Conservation (phyloP, 2,888 invertebrate genomes). For the Leucania comma region DNA sequence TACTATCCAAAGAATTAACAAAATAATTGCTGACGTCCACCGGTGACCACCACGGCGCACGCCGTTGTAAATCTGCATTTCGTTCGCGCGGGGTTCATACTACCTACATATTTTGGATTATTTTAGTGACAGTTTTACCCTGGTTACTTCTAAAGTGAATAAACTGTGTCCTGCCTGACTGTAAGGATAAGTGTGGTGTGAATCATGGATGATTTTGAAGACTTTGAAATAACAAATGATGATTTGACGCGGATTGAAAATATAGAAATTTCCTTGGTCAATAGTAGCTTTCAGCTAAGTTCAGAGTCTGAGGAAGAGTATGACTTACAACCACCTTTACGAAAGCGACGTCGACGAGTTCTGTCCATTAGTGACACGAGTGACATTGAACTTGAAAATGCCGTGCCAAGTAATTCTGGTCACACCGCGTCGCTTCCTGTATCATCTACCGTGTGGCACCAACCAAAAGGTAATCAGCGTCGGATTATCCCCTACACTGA, state of each 20-base stretch:
- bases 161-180: conserved; percentile 4
- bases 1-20: conserved; percentile 16
- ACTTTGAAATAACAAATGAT: neutral
- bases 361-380: conserved; percentile 17
- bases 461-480: conserved; percentile 45
- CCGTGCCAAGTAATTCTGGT: conserved; percentile 22
- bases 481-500: conserved; percentile 39
- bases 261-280: conserved; percentile 28
- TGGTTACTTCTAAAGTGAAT: conserved; percentile 1
- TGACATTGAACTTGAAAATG: conserved; percentile 18
- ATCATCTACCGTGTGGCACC: conserved; percentile 28
- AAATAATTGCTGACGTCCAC: conserved; percentile 1
- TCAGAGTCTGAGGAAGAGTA: conserved; percentile 16
- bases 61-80: conserved; percentile 1
- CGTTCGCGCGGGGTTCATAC: conserved; percentile 4
- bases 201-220: conserved; percentile 4
- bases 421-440: conserved; percentile 8
- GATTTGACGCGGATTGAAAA: conserved; percentile 18
- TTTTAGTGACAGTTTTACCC: neutral
- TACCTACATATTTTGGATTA: too few relatives aligned
- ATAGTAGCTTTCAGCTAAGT: conserved; percentile 26
- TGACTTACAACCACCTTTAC: conserved; percentile 18
- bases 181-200: neutral
- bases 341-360: conserved; percentile 27
- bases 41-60: conserved; percentile 17